Evolutionary conservation across 2,797 vertebrate species (phyloP).

Genomic region (Coranthus polyacanthus): DNA sequence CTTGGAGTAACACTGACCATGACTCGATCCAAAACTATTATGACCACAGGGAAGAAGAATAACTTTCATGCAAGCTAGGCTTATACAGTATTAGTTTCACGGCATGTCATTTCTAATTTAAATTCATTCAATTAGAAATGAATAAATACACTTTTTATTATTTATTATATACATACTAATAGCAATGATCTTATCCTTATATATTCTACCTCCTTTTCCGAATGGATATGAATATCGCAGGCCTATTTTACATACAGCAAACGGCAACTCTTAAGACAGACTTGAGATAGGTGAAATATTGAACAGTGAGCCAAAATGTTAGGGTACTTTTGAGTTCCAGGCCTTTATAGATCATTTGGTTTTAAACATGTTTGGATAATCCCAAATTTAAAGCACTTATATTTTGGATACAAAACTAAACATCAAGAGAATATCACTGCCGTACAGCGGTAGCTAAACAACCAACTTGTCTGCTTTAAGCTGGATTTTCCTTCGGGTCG

Average conservation of each 20-base stretch:
- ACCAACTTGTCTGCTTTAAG: constrained; percentile 62
- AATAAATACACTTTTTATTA: too few relatives aligned
- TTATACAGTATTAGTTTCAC: constrained; percentile 5
- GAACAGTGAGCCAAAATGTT: not conserved
- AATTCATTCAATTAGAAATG: too few relatives aligned
- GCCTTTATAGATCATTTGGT: not conserved
- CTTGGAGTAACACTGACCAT: constrained; percentile 15
- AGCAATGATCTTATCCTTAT: not conserved
- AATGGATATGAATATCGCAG: too few relatives aligned
- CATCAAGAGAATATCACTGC: constrained; percentile 20
- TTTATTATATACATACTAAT: not conserved
- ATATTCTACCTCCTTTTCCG: too few relatives aligned
- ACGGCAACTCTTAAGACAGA: not conserved
- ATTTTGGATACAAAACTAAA: constrained; percentile 44
- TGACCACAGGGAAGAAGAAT: constrained; percentile 16
- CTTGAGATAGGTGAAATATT: too few relatives aligned
- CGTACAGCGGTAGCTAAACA: constrained; percentile 52
- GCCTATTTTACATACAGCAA: not conserved
- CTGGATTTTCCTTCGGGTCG: constrained; percentile 62
- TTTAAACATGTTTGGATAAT: constrained; percentile 12
- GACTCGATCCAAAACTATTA: constrained; percentile 26
- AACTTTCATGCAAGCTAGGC: constrained; percentile 5
- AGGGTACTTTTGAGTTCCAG: not conserved
- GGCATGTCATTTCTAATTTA: not conserved
- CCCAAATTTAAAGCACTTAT: constrained; percentile 19